A percentile compares a stretch with the other conserved stretches of the same genome.
Conservation (phyloP, 2,797 vertebrate genomes). For the Petrocephalus sullivani region DNA sequence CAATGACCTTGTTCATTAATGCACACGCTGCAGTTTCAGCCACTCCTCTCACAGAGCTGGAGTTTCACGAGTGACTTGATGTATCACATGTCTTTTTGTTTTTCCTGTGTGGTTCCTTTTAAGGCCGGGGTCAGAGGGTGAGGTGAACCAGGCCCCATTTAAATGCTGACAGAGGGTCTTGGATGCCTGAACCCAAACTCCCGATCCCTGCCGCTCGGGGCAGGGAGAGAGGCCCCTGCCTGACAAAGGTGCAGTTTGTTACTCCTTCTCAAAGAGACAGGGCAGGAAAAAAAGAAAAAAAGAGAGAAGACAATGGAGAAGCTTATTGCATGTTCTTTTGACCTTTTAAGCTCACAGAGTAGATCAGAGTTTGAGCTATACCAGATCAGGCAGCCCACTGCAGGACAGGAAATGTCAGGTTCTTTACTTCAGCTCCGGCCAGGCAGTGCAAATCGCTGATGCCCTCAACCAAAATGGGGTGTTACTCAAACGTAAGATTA, state of each 20-base stretch:
- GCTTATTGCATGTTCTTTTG: conserved; percentile 68
- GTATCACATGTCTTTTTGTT: conserved; percentile 70
- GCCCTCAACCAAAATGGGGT: conserved; percentile 56
- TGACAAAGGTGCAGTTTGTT: conserved; percentile 74
- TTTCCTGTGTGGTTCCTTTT: conserved; percentile 66
- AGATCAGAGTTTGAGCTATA: conserved; percentile 65
- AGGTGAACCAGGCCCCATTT: conserved; percentile 73
- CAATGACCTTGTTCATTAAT: conserved; percentile 61
- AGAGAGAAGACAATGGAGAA: conserved; percentile 55
- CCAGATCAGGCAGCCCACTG: conserved; percentile 50
- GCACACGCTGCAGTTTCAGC: conserved; percentile 57
- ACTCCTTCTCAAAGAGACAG: conserved; percentile 34
- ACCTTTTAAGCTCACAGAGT: conserved; percentile 65
- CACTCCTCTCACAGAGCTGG: conserved; percentile 51
- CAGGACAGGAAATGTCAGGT: conserved; percentile 16
- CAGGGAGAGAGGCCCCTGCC: conserved; percentile 55
- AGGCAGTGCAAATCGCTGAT: conserved; percentile 38
- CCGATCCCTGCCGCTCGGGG: conserved; percentile 44
- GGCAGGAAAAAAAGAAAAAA: conserved; percentile 25
- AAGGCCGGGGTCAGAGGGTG: conserved; percentile 64
- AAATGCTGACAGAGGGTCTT: conserved; percentile 64
- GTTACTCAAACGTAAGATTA: neutral
- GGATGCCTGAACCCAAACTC: conserved; percentile 57
- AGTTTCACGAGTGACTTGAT: conserved; percentile 58
- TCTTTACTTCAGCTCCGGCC: conserved; percentile 46